Evolutionary conservation across 2,888 invertebrate genomes (phyloP).

Genomic region (Clusia tigrina): DNA sequence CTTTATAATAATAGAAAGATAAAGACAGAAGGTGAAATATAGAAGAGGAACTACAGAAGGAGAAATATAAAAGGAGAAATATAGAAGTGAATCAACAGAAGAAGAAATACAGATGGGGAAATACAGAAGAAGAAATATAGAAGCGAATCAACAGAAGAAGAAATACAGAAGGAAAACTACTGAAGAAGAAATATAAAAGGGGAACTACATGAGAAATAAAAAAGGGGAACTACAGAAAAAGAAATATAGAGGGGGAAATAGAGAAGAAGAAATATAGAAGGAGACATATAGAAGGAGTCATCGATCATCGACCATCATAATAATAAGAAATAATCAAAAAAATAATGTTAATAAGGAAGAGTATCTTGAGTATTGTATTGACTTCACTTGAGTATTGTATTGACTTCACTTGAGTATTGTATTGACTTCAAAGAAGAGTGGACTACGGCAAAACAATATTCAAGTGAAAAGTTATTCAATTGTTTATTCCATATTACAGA

Average conservation of each 20-base stretch:
- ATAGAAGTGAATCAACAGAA: not conserved
- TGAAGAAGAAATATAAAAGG: not conserved
- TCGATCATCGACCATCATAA: no score
- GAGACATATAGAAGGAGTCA: constrained; percentile 10
- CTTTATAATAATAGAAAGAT: no score
- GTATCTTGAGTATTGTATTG: no score
- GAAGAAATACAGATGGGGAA: not conserved
- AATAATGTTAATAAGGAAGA: no score
- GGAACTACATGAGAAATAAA: not conserved
- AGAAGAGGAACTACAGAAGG: not conserved
- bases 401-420: no score
- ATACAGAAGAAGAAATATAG: not conserved
- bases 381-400: no score
- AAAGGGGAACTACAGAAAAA: not conserved
- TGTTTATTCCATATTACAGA: no score
- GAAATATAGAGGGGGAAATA: not conserved
- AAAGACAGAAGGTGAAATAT: not conserved
- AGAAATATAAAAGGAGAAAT: not conserved
- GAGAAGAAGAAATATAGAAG: not conserved
- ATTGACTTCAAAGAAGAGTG: no score
- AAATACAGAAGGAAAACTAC: not conserved
- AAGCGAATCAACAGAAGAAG: not conserved
- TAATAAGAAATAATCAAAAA: no score
- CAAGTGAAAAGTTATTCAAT: no score
- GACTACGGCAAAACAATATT: no score